Percentiles rank a stretch among this genome's conserved stretches.
Evolutionary conservation across 2,888 invertebrate genomes (phyloP).

Genomic region (Diloba caeruleocephala): DNA sequence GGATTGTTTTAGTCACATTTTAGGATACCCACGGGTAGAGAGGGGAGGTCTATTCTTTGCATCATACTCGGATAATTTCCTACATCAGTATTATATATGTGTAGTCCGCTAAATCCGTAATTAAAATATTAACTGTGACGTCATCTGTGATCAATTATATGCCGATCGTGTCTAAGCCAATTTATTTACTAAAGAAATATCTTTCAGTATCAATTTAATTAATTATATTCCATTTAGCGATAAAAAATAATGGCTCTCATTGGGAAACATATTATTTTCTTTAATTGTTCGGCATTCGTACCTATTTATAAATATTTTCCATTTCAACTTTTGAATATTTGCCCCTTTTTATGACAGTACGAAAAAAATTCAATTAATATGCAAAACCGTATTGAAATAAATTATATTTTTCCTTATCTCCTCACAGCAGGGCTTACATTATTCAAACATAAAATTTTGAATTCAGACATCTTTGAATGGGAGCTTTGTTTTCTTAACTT

Average conservation of each 20-base stretch:
- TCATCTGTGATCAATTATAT: too few species aligned
- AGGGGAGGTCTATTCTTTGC: too few species aligned
- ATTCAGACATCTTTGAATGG: slow-evolving; percentile 40
- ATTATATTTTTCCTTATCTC: slow-evolving; percentile 68
- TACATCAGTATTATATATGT: too few species aligned
- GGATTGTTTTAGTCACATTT: too few species aligned
- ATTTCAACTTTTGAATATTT: slow-evolving; percentile 45
- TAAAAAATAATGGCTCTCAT: slow-evolving; percentile 1
- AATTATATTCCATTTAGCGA: too few species aligned
- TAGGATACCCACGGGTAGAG: too few species aligned
- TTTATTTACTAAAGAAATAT: too few species aligned
- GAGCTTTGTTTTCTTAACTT: slow-evolving; percentile 38
- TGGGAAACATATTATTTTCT: background rate
- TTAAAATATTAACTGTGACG: too few species aligned
- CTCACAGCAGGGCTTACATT: slow-evolving; percentile 52
- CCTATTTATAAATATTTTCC: slow-evolving; percentile 17
- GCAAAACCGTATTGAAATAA: slow-evolving; percentile 71
- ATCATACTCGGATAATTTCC: too few species aligned
- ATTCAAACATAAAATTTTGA: slow-evolving; percentile 53
- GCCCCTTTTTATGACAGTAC: slow-evolving; percentile 46
- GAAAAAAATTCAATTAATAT: slow-evolving; percentile 71
- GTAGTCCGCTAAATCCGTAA: too few species aligned
- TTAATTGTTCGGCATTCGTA: slow-evolving; percentile 22
- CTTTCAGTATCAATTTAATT: too few species aligned
- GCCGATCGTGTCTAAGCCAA: too few species aligned